Evolutionary conservation across 2,113 vertebrate species (phyloP).

Genomic region (Synodontis membranacea): DNA sequence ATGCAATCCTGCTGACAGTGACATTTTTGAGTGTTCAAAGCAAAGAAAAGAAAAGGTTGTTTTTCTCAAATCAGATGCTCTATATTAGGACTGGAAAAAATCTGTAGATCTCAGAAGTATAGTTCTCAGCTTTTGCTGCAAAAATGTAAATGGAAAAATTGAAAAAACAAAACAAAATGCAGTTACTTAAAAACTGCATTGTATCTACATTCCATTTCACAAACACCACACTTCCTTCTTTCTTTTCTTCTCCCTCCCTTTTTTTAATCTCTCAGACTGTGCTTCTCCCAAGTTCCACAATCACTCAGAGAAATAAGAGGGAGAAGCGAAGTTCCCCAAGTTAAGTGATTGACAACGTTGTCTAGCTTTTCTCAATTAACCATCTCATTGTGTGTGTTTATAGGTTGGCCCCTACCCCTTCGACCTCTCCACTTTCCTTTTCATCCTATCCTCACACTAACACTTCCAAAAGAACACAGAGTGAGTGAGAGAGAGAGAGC

Average conservation of each 20-base stretch:
- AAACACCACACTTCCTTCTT: not conserved
- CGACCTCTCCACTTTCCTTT: conserved; percentile 67
- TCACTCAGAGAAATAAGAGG: conserved; percentile 32
- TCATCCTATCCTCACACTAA: conserved; percentile 80
- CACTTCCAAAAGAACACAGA: conserved; percentile 94
- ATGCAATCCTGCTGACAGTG: not conserved
- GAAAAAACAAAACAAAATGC: not conserved
- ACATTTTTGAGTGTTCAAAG: not conserved
- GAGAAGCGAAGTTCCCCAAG: conserved; percentile 66
- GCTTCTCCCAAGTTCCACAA: not conserved
- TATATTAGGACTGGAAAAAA: not conserved
- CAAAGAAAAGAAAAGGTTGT: not conserved
- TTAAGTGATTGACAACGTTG: conserved; percentile 99
- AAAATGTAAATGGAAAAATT: not conserved
- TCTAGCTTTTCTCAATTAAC: conserved; percentile 99
- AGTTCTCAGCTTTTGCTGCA: not conserved
- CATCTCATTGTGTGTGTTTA: conserved; percentile 98
- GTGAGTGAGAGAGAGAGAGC: conserved; percentile 90
- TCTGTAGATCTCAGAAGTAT: not conserved
- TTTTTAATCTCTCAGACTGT: conserved; percentile 17
- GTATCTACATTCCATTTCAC: not conserved
- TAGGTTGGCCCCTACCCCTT: conserved; percentile 69
- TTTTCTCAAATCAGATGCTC: not conserved
- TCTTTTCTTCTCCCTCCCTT: not conserved
- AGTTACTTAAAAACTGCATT: not conserved